Evolutionary conservation across 92 coral and sea anemone genomes (phyloP).

Genomic region (Porites cylindrica): DNA sequence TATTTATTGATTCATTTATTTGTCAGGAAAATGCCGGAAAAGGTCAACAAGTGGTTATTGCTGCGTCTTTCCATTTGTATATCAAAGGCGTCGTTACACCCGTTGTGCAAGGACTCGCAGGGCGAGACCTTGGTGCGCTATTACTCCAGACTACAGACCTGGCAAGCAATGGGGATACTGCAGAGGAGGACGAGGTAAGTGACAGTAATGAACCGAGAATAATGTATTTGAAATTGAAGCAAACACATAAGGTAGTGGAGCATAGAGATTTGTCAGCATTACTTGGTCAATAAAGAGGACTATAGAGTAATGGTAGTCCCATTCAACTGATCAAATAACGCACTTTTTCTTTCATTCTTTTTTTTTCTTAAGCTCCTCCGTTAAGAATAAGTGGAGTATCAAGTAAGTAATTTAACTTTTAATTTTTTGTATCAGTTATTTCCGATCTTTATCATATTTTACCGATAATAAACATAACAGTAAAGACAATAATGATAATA

Average conservation of each 20-base stretch:
- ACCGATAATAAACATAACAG: too few species aligned
- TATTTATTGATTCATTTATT: not conserved
- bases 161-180: conserved; percentile 39
- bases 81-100: conserved; percentile 46
- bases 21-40: conserved; percentile 24
- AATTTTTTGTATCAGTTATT: too few species aligned
- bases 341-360: not conserved
- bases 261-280: too few species aligned
- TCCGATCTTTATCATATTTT: too few species aligned
- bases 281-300: not conserved
- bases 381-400: conserved; percentile 15
- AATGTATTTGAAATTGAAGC: too few species aligned
- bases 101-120: conserved; percentile 23
- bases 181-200: conserved; percentile 37
- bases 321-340: not conserved
- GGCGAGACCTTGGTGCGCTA: conserved; percentile 36
- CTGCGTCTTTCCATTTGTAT: conserved; percentile 33
- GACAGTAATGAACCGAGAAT: not conserved
- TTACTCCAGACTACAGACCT: conserved; percentile 23
- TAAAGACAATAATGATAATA: too few species aligned
- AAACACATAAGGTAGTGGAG: too few species aligned
- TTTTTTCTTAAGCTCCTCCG: conserved; percentile 30
- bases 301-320: not conserved
- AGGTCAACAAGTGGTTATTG: conserved; percentile 41
- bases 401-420: conserved; percentile 24